A percentile compares a stretch with the other conserved stretches of the same genome.
Evolutionary conservation across 2,113 vertebrate species (phyloP).

Genomic region (Sigmodon hispidus): DNA sequence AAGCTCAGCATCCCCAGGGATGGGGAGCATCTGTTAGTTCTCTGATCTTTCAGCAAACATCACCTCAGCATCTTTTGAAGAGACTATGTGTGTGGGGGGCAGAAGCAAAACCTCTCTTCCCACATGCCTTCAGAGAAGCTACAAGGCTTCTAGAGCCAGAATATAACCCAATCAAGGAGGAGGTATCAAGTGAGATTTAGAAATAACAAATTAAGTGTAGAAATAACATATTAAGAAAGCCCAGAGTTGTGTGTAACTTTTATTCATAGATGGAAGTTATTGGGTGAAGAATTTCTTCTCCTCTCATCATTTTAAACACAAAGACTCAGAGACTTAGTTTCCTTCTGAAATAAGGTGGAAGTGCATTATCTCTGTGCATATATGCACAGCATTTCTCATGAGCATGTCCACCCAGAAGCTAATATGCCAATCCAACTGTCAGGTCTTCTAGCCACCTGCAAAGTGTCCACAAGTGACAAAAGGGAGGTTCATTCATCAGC

Average conservation of each 20-base stretch:
- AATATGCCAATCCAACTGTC: background rate
- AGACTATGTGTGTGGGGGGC: background rate
- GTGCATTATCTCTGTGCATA: background rate
- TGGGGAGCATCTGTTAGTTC: background rate
- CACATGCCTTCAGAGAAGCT: background rate
- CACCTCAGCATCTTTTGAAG: background rate
- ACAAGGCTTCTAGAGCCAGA: background rate
- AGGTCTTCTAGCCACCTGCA: background rate
- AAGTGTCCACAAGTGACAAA: background rate
- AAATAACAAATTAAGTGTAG: background rate
- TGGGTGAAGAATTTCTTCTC: background rate
- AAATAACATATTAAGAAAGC: background rate
- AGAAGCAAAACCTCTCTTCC: background rate
- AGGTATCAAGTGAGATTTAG: background rate
- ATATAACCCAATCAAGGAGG: background rate
- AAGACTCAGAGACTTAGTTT: background rate
- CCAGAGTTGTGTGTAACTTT: background rate
- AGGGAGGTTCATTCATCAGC: background rate
- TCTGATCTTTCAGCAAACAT: background rate
- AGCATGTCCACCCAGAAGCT: background rate
- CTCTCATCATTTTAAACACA: background rate
- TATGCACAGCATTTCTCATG: background rate
- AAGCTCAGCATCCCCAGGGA: background rate
- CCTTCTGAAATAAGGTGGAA: background rate
- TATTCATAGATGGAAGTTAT: background rate